Base-by-base conservation (phyloP, 2,888 invertebrate species). In the Girardia tigrina region DNA sequence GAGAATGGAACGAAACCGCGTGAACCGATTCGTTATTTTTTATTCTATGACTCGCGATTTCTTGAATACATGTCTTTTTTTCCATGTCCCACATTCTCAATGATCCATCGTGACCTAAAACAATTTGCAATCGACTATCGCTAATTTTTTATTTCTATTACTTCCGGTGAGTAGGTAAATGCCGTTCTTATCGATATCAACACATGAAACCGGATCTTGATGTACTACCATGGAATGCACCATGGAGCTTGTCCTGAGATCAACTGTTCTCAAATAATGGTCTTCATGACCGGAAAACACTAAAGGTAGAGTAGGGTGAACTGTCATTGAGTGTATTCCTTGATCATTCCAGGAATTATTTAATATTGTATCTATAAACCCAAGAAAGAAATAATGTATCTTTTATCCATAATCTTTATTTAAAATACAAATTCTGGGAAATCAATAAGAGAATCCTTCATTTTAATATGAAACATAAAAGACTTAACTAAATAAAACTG, bases 141-240 rank as follows among this genome's bases (percentile, higher is more conserved):
- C n/a, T n/a, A n/a, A n/a, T n/a, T n/a, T n/a, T 12, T 36, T 36
- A 36, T 36, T 16, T 36, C 36, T 12, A 36, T 86, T 83, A 89
- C 89, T 91, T 88, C 97, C 97, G 82, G 95, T 95, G 81, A 98
- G 88, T 83, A 99, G 89, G 88, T 95, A 98, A 80, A 98, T 88
- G 77, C 97, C 97, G 87, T 95, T 93, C 78, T 95, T 94, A 88
- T 98, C 98, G 79, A 97, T 91, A 80, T 97, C 95, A 82, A 98
- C 88, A 83, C 94, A 92, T 79, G 98, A 97, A 78, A 99, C 95
- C 75, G 94, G 92, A 86, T 98, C 97, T 84, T 98, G 88, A 87
- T 99, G 98, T 78, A 97, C 97, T 79, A 97, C 94, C 92, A 98
- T 95, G 79, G 92, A 90, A 86, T 95, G 94, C 80, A 94, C 90